Conservation (phyloP, 2,888 invertebrate species). For the Bembecia ichneumoniformis region DNA sequence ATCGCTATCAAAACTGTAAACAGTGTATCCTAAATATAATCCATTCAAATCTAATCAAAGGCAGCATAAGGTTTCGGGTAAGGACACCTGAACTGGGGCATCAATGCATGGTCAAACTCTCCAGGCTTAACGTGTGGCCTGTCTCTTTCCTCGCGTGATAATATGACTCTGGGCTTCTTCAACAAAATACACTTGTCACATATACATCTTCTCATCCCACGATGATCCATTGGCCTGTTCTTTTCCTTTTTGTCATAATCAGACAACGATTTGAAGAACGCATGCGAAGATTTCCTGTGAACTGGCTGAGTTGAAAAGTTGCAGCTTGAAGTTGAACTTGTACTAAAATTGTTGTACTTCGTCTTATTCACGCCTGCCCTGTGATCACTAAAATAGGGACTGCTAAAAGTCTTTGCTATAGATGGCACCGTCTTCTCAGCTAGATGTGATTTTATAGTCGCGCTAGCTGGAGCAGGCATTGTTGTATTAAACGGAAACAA, state of each 20-base stretch:
- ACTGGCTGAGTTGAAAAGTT: neutral
- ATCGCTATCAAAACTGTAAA: too few relatives aligned
- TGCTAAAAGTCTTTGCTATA: neutral
- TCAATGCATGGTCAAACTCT: constrained; percentile 18
- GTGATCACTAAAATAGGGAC: neutral
- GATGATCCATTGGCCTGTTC: neutral
- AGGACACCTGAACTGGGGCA: constrained; percentile 24
- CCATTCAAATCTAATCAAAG: constrained; percentile 4
- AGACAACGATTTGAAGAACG: neutral
- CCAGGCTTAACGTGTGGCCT: constrained; percentile 21
- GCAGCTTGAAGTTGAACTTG: neutral
- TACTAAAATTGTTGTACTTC: neutral
- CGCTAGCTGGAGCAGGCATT: neutral
- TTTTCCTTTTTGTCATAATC: neutral
- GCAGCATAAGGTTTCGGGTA: constrained; percentile 17
- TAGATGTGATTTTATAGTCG: neutral
- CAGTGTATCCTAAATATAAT: too few relatives aligned
- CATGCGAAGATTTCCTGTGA: neutral
- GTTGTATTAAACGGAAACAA: neutral
- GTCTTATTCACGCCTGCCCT: neutral
- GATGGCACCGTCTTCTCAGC: neutral
- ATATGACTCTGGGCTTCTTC: constrained; percentile 8
- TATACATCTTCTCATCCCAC: neutral
- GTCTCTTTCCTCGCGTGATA: constrained; percentile 23
- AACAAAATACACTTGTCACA: neutral